A percentile compares a stretch with the other conserved stretches of the same genome.
phyloP scores from a whole-genome alignment of 2,113 vertebrate species.

The Bubo bubo region DNA sequence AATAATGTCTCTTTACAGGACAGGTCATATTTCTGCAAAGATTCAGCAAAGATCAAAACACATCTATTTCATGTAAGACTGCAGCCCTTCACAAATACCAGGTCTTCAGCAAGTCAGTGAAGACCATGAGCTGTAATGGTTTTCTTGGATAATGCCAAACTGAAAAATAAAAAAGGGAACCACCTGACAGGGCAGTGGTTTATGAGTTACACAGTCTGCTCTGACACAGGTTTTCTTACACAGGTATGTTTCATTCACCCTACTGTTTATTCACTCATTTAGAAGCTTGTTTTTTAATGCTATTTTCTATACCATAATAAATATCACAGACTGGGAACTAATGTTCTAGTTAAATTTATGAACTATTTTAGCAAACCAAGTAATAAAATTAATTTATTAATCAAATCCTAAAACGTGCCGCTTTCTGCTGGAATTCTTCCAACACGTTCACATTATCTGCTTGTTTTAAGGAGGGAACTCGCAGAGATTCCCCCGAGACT shows the following conservation, averaged over 20 bases:
- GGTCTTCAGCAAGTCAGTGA: neutral
- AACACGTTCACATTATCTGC: neutral
- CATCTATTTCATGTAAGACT: accelerated
- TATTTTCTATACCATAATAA: neutral
- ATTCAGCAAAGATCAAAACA: neutral
- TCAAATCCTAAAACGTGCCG: accelerated
- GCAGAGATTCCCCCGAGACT: accelerated
- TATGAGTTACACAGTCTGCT: neutral
- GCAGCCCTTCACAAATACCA: neutral
- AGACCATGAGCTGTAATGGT: neutral
- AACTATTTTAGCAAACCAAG: neutral
- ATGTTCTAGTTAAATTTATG: neutral
- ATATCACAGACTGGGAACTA: neutral
- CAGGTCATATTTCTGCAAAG: neutral
- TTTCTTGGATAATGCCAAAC: neutral
- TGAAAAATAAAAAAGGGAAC: neutral
- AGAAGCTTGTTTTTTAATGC: neutral
- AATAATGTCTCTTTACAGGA: neutral
- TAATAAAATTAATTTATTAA: neutral
- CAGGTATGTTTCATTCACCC: neutral
- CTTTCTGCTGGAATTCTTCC: neutral
- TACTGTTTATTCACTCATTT: neutral
- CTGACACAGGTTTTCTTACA: neutral
- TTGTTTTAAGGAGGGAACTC: neutral
- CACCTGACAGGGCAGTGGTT: neutral